These are phyloP conservation scores for Leptinotarsa haldemani DNA, from an alignment of 2,888 invertebrate species.

Conservation along the genomic window DNA sequence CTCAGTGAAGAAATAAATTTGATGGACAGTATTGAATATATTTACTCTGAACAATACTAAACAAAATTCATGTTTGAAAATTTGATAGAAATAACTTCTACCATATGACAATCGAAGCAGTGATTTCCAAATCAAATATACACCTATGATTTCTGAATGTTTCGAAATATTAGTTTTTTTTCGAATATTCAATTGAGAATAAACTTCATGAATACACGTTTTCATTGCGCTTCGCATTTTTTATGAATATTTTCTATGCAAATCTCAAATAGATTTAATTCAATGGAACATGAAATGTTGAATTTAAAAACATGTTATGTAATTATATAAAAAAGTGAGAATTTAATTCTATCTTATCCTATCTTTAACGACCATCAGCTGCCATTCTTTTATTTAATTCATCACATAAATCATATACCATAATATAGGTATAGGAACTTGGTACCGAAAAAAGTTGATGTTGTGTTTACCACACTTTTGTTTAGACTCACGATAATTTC, in stretches of 20 bases:
- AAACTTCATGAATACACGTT: too few species aligned
- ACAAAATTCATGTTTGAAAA: not conserved
- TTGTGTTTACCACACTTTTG: not conserved
- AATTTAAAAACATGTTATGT: not conserved
- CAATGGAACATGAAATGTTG: not conserved
- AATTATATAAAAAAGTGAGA: not conserved
- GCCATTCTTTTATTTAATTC: not conserved
- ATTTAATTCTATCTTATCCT: not conserved
- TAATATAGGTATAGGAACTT: not conserved
- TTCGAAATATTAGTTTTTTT: not conserved
- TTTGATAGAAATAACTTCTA: not conserved
- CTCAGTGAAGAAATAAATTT: not conserved
- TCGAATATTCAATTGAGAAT: too few species aligned
- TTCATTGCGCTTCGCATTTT: too few species aligned
- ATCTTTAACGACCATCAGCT: not conserved
- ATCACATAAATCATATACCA: constrained; percentile 6
- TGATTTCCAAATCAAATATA: not conserved
- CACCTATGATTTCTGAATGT: not conserved
- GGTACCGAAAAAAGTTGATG: constrained; percentile 1
- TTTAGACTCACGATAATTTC: not conserved
- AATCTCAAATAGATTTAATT: too few species aligned
- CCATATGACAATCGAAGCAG: not conserved
- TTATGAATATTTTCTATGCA: too few species aligned
- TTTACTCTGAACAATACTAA: not conserved
- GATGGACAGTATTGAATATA: not conserved